These are phyloP conservation scores for Azorinus chamasolen DNA, from an alignment of 2,888 invertebrate species.

Conservation along the genomic window DNA sequence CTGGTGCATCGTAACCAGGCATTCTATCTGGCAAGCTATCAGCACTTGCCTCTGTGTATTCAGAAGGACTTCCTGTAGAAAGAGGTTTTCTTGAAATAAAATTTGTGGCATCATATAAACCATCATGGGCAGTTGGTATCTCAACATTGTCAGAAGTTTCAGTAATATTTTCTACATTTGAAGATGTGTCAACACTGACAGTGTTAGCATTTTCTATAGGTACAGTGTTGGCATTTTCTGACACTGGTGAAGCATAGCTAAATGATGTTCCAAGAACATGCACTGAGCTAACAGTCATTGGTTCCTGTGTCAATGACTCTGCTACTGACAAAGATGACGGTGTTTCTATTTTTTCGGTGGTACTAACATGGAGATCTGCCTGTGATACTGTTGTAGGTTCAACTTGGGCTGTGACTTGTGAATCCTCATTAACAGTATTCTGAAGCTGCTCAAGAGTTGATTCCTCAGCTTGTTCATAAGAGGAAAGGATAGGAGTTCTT, in stretches of 20 bases:
- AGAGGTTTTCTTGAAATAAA: conserved; percentile 71
- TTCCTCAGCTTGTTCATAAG: no score
- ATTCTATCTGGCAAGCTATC: not conserved
- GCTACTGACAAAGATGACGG: no score
- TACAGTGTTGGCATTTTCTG: conserved; percentile 19
- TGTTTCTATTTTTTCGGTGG: no score
- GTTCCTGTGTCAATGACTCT: not conserved
- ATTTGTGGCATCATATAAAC: conserved; percentile 62
- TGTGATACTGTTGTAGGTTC: no score
- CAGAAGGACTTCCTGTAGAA: conserved; percentile 53
- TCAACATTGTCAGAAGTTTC: conserved; percentile 48
- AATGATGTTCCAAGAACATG: conserved; percentile 45
- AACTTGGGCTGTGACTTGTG: no score
- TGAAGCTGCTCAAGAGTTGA: no score
- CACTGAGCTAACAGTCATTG: not conserved
- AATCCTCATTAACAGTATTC: no score
- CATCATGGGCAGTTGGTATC: conserved; percentile 57
- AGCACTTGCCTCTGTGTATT: conserved; percentile 17
- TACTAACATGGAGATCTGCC: no score
- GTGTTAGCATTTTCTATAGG: conserved; percentile 16
- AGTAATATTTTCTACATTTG: conserved; percentile 36
- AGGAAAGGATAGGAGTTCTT: no score
- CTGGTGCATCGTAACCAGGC: no score
- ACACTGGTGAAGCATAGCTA: conserved; percentile 14
- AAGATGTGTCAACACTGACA: conserved; percentile 16